Conservation (phyloP, 1,140 invertebrate species). For the Brachionus manjavacas region DNA sequence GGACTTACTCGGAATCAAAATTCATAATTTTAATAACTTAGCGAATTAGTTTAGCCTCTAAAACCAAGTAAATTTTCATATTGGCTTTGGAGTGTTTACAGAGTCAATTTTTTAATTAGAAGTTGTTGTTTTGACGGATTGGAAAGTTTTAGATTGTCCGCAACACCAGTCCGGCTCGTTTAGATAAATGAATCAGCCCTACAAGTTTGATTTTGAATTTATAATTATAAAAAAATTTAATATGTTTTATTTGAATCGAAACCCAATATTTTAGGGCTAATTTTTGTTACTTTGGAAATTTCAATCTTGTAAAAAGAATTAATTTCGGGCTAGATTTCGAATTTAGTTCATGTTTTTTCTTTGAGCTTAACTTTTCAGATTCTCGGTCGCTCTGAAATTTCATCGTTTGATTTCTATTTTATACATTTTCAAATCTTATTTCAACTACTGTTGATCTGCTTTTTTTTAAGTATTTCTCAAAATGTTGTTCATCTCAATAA, state of each 20-base stretch:
- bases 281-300: neutral
- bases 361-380: neutral
- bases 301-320: neutral
- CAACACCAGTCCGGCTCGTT: neutral
- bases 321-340: neutral
- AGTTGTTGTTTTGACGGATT: neutral
- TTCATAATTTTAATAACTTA: constrained; percentile 8
- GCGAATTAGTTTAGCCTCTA: neutral
- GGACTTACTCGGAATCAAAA: neutral
- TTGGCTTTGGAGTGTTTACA: neutral
- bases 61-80: neutral
- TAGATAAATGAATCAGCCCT: constrained; percentile 13
- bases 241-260: neutral
- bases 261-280: neutral
- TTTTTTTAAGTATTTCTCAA: too few species aligned
- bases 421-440: neutral
- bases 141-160: neutral
- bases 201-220: neutral
- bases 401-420: neutral
- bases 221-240: neutral
- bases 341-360: neutral
- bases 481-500: too few species aligned
- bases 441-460: neutral
- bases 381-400: neutral
- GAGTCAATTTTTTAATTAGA: neutral